Base-by-base conservation (phyloP, 2,113 vertebrate genomes). In the Stigmatopora nigra region DNA sequence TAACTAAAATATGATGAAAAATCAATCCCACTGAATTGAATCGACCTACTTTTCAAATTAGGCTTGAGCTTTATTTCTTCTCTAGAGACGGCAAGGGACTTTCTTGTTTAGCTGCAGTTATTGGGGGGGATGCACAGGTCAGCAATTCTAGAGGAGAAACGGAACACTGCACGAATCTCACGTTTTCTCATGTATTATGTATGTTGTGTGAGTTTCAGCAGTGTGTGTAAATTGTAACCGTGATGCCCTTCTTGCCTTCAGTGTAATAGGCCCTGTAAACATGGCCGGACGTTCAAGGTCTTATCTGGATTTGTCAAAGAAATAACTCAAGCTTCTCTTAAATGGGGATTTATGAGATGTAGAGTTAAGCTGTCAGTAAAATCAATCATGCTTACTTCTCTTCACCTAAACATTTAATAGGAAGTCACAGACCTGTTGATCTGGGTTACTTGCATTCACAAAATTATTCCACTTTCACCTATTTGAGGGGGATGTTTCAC, bases 61-160 rank as follows among this genome's bases (percentile, higher is more conserved):
- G 38, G 38, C 7, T 41, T 7, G 38, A 41, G 38, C 38, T 41
- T 45, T 9, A 10, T 64, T 72, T 70, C 49, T 61, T 78, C 73
- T 80, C 77, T 78, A 79, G 79, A 79, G 61, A 65, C 49, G 17
- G 67, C 62, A 60, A 44, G 22, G 35, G 48, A 31, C 59, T 67
- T 79, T 62, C 59, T 77, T 38, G 59, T 62, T 35, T 13, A 56
- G 10, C 47, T 36, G 49, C 15, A n/a, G 17, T 35, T 31, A 41
- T 10, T n/a, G 51, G 8, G 46, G n/a, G 60, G 55, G 55, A 53
- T 81, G 75, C 78, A 52, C 25, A 41, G 71, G 76, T 89, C 85
- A 87, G 86, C 88, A 87, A 48, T 84, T 80, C 72, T 79, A 62
- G 57, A 84, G 78, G 82, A 84, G 85, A 86, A 87, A 82, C 67